Base-by-base conservation (phyloP, 2,888 invertebrate genomes). In the Dicroscelio sp. region DNA sequence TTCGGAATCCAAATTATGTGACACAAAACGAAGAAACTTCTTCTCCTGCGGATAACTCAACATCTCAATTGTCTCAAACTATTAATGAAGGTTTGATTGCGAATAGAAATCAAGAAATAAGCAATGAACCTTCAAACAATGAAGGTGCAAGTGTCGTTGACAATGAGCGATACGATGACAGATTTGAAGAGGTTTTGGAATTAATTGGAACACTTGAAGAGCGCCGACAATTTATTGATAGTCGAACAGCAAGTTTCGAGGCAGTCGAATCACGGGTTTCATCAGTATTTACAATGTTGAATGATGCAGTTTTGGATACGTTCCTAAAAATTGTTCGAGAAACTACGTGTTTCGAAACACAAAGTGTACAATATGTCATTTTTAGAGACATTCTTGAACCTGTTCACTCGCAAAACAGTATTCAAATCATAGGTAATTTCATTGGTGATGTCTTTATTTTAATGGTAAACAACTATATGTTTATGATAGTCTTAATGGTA, bases 1-100 rank as follows among this genome's bases (percentile, higher is more conserved):
- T 78, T 30, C n/a, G 78, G 43, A 33, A 80, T 31, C 79, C 79
- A 2, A 52, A 52, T 3, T 67, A 65, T 25, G 52, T 80, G 23
- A n/a, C 43, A 20, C 55, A 55, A 55, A 55, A 25, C 20, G n/a
- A n/a, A n/a, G n/a, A n/a, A n/a, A n/a, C n/a, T n/a, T n/a, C n/a
- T n/a, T n/a, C n/a, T n/a, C n/a, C n/a, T n/a, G n/a, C n/a, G n/a
- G n/a, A 52, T 12, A n/a, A 20, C 1, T 12, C 52, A 52, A 52
- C 6, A 14, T n/a, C 3, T 12, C 52, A 52, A 20, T n/a, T 23
- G 23, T n/a, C 52, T 52, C n/a, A 12, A 1, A 52, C 20, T 20
- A 1, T 20, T 20, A 52, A 52, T 23, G 52, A 20, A 52, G 23
- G 1, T n/a, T 17, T 20, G 3, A 8, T 23, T 20, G 8, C 23